Evolutionary conservation across 1,140 invertebrate genomes (phyloP).

Genomic region (Brachionus koreanus): DNA sequence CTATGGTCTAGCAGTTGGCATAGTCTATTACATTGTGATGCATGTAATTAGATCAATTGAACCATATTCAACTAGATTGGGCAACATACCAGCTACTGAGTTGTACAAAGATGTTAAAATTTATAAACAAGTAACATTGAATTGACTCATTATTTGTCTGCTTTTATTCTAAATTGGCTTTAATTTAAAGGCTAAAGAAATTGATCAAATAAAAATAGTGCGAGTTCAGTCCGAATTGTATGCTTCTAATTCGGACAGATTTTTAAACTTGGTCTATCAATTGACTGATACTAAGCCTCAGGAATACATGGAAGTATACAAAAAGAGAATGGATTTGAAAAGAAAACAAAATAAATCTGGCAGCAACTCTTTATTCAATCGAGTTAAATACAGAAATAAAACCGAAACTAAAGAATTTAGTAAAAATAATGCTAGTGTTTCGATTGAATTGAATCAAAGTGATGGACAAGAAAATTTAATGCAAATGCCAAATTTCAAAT

Average conservation of each 20-base stretch:
- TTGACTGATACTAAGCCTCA: neutral
- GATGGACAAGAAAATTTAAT: neutral
- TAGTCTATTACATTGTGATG: slow-evolving; percentile 36
- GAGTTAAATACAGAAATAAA: neutral
- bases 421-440: neutral
- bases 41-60: slow-evolving; percentile 54
- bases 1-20: slow-evolving; percentile 48
- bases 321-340: neutral
- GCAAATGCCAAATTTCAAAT: neutral
- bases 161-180: neutral
- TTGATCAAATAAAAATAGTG: neutral
- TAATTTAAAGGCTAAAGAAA: neutral
- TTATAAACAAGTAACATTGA: slow-evolving; percentile 39
- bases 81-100: slow-evolving; percentile 40
- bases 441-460: neutral
- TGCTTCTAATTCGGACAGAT: neutral
- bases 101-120: slow-evolving; percentile 43
- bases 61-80: slow-evolving; percentile 46
- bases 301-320: neutral
- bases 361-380: neutral
- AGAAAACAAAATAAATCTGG: neutral
- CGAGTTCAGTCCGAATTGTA: neutral
- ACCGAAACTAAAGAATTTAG: neutral
- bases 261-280: neutral
- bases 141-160: too few species aligned